Base-by-base conservation (phyloP, 2,888 invertebrate species). In the Temnothorax rugatulus region DNA sequence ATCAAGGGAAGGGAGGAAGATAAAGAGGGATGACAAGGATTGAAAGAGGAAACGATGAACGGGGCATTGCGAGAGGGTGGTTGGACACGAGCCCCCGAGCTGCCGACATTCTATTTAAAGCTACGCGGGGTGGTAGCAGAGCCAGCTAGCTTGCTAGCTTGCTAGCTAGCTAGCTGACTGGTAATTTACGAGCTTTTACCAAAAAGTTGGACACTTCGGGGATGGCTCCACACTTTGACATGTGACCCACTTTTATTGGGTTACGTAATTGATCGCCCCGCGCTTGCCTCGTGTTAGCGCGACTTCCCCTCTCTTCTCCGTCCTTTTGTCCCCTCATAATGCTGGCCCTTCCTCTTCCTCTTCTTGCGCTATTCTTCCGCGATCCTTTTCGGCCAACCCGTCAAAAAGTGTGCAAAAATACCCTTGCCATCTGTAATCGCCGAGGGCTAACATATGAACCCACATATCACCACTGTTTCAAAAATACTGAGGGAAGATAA, bases 51-150 rank as follows among this genome's bases (percentile, higher is more conserved):
- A 44, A 61, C 25, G 81, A 63, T 52, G 54, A 52, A 63, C 54
- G 34, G 69, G 68, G 8, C 76, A 68, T 34, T 57, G 77, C 41
- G 61, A 63, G 64, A 66, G 64, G 68, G 68, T 82, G 85, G 87
- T 89, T 86, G 90, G 88, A 88, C 87, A 87, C 82, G 88, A 92
- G 90, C 87, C 92, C 91, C 90, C 66, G 21, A 69, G n/a, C 29
- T 93, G 93, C 93, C 94, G 93, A 93, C 90, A 93, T 94, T 94
- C 93, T 94, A 94, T 94, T 94, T 94, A 94, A 94, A 94, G 92
- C 91, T 90, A 90, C 91, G 74, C 57, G 47, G 89, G 89, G 92
- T 38, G 92, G 89, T 91, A 91, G 92, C 85, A 86, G 85, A 92
- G 92, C 93, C 93, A 94, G 93, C 93, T 94, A 94, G 93, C 94